Evolutionary conservation across 2,113 vertebrate species (phyloP), one percentile per base, ranked within the genome.

Genomic region (Oncorhynchus tshawytscha): DNA sequence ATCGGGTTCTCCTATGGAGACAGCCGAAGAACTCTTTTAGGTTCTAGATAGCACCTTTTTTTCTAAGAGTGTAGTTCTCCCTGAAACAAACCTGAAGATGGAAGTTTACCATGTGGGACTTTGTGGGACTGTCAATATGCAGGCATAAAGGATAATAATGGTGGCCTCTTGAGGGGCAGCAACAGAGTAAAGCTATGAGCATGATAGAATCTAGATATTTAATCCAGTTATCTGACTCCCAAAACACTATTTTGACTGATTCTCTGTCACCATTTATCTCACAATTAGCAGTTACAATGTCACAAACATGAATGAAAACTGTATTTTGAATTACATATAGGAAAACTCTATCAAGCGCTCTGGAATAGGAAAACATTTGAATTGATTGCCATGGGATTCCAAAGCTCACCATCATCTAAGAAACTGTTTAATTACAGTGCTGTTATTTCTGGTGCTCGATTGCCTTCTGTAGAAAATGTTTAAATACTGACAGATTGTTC

Each of bases 401-500:
- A 71, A 84, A 74, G 77, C 78, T 90, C 79, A 79, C 84, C 74
- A 84, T 86, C 71, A 83, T 54, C 51, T 54, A 78, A 85, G 67
- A 25, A 80, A 86, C 78, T 89, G 83, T 89, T 84, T 87, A 83
- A 90, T 86, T 81, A 85, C 84, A 82, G 90, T 78, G 69, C 84
- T 89, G 84, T 87, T 87, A 86, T 85, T 86, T 83, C 85, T 85
- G 89, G 89, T 88, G 91, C 90, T 92, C 75, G 75, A 83, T 82
- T 91, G 88, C 91, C 90, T 93, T 92, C 86, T 91, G 88, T 90
- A 89, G 78, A 89, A 88, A 82, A 85, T 78, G 78, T 86, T 85
- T 73, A 82, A 87, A 88, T 88, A 91, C 80, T 86, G 90, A 92
- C 89, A 92, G 91, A 92, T 88, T 93, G 91, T 92, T 93, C 92